phyloP scores from a whole-genome alignment of 2,797 vertebrate species.

The Helicolenus hilgendorfi region DNA sequence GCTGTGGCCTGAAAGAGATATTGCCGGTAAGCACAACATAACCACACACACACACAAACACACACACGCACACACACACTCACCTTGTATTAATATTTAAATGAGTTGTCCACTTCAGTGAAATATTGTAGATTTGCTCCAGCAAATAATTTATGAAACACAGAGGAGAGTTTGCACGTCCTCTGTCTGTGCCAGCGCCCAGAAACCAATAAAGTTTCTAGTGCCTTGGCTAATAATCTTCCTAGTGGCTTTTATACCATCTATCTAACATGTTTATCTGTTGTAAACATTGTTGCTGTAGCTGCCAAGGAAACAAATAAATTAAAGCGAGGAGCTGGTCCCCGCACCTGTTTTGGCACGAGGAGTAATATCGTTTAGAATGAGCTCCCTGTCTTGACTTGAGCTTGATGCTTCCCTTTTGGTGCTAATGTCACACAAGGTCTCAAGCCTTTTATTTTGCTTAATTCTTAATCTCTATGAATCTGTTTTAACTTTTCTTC shows the following conservation, averaged over 20 bases:
- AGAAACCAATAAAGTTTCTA: constrained; percentile 74
- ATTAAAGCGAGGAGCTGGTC: constrained; percentile 33
- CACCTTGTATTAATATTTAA: constrained; percentile 91
- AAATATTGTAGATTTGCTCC: constrained; percentile 84
- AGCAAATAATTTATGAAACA: constrained; percentile 86
- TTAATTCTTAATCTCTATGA: background rate
- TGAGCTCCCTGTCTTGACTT: constrained; percentile 15
- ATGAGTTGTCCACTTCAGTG: constrained; percentile 87
- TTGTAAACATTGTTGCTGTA: constrained; percentile 63
- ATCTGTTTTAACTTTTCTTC: background rate
- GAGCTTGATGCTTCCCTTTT: background rate
- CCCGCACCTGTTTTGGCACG: constrained; percentile 37
- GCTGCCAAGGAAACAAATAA: constrained; percentile 57
- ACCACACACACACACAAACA: background rate
- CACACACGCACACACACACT: constrained; percentile 4
- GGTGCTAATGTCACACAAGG: background rate
- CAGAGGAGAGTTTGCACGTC: constrained; percentile 73
- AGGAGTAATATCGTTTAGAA: constrained; percentile 34
- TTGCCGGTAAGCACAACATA: constrained; percentile 93
- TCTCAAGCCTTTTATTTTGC: constrained; percentile 6
- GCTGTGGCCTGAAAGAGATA: constrained; percentile 96
- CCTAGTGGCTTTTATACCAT: constrained; percentile 55
- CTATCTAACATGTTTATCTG: constrained; percentile 68
- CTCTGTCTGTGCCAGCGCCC: constrained; percentile 67
- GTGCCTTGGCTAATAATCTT: constrained; percentile 67